A percentile compares a stretch with the other conserved stretches of the same genome.
Conservation (phyloP, 2,797 vertebrate species). For the Pseudochaenichthys georgianus region DNA sequence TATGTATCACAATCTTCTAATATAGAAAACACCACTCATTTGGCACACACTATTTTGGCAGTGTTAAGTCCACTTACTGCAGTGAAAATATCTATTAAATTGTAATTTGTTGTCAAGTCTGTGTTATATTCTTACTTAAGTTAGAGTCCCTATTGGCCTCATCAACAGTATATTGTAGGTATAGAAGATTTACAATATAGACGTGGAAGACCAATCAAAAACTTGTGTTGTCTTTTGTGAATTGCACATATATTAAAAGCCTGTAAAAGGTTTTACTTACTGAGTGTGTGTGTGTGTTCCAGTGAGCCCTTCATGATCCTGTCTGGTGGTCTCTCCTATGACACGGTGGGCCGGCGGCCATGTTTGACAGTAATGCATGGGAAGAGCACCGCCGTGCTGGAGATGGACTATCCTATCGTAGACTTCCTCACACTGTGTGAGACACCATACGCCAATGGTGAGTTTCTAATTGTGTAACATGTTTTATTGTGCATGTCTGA, state of each 20-base stretch:
- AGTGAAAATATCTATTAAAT: neutral
- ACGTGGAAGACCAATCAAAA: neutral
- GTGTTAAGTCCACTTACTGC: neutral
- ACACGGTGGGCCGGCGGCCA: slow-evolving; percentile 95
- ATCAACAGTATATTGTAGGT: neutral
- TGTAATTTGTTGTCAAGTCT: neutral
- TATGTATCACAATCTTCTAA: neutral
- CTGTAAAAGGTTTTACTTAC: neutral
- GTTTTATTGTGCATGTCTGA: neutral
- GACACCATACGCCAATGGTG: slow-evolving; percentile 96
- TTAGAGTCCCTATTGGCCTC: neutral
- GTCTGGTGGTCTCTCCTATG: slow-evolving; percentile 96
- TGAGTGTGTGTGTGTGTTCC: slow-evolving; percentile 28
- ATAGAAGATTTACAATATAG: neutral
- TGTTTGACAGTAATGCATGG: slow-evolving; percentile 99
- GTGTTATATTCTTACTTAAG: neutral
- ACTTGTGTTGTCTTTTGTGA: neutral
- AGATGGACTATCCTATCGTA: slow-evolving; percentile 99
- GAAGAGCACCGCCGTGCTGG: slow-evolving; percentile 96
- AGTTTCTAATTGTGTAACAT: neutral
- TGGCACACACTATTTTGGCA: too few species aligned
- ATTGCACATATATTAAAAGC: neutral
- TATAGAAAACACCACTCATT: neutral
- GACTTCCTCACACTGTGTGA: slow-evolving; percentile 99
- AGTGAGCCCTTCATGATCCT: slow-evolving; percentile 97